These are phyloP conservation scores for Montipora capitata DNA, from an alignment of 92 coral and sea anemone species.

Conservation along the genomic window DNA sequence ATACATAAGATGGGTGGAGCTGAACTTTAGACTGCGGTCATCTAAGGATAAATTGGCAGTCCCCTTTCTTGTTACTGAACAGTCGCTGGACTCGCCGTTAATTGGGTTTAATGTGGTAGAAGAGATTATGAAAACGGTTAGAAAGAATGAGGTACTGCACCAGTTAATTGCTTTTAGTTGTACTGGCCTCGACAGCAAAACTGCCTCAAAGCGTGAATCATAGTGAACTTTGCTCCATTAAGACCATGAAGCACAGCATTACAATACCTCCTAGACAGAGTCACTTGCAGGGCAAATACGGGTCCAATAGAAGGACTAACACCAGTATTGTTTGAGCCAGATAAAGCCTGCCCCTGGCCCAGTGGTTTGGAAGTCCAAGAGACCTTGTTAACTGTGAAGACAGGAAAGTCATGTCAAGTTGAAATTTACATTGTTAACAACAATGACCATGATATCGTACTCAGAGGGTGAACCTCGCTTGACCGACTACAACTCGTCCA, in stretches of 20 bases:
- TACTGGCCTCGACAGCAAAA: neutral
- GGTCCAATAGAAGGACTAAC: conserved; percentile 17
- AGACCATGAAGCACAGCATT: conserved; percentile 47
- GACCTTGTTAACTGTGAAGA: conserved; percentile 44
- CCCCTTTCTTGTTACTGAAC: conserved; percentile 63
- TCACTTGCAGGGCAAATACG: conserved; percentile 30
- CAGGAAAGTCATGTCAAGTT: conserved; percentile 42
- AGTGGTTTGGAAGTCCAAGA: conserved; percentile 33
- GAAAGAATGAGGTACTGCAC: conserved; percentile 15
- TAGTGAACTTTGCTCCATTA: conserved; percentile 49
- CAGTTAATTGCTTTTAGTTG: conserved; percentile 27
- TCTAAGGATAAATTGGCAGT: conserved; percentile 39
- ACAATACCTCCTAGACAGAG: conserved; percentile 28
- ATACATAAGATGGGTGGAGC: too few relatives aligned
- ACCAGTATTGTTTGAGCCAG: conserved; percentile 42
- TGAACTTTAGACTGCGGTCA: conserved; percentile 14
- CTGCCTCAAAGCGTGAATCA: conserved; percentile 19
- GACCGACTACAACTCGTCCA: conserved; percentile 32
- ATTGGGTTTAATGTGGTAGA: conserved; percentile 72
- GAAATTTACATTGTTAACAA: conserved; percentile 43
- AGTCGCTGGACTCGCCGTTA: conserved; percentile 56
- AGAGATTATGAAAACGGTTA: conserved; percentile 30
- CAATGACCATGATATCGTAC: conserved; percentile 56
- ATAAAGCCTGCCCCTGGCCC: conserved; percentile 46
- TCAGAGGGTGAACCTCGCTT: conserved; percentile 10